Evolutionary conservation across 1,140 invertebrate genomes (phyloP).

Genomic region (Psilanteris sp.): DNA sequence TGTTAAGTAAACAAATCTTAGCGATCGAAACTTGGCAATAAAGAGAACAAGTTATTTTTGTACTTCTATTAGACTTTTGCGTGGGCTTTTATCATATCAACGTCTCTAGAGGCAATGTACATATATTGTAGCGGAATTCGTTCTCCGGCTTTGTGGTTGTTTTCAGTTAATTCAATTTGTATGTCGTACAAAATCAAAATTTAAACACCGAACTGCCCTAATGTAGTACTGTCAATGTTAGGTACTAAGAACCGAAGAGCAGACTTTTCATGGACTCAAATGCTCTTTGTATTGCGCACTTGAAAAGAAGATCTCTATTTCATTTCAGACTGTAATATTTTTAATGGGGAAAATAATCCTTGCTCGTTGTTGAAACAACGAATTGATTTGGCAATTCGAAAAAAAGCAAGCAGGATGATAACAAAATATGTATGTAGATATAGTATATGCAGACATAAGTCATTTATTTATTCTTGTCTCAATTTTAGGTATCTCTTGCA

Average conservation of each 20-base stretch:
- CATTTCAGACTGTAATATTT: not conserved
- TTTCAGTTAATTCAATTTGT: not conserved
- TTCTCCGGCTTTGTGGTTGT: not conserved
- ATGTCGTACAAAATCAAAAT: slow-evolving; percentile 1
- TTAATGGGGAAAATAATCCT: not conserved
- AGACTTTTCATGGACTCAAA: too few species aligned
- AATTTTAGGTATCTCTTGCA: too few species aligned
- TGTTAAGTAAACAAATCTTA: too few species aligned
- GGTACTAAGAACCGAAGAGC: too few species aligned
- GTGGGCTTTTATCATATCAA: slow-evolving; percentile 25
- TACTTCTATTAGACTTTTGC: slow-evolving; percentile 15
- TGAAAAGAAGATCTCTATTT: slow-evolving; percentile 5
- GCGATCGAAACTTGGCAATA: slow-evolving; percentile 22
- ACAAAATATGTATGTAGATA: not conserved
- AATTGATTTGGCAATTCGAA: too few species aligned
- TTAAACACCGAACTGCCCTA: slow-evolving; percentile 9
- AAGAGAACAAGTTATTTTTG: slow-evolving; percentile 29
- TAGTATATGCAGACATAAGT: slow-evolving; percentile 16
- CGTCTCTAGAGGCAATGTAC: not conserved
- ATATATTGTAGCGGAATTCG: not conserved
- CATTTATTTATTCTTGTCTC: slow-evolving; percentile 41
- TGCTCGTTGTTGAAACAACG: too few species aligned
- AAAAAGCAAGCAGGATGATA: slow-evolving; percentile 1
- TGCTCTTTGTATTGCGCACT: too few species aligned
- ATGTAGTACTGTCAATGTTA: not conserved